A percentile compares a stretch with the other conserved stretches of the same genome.
Conservation (phyloP, 35 echinoderm and acorn worm genomes). For the Hemicentrotus pulcherrimus region DNA sequence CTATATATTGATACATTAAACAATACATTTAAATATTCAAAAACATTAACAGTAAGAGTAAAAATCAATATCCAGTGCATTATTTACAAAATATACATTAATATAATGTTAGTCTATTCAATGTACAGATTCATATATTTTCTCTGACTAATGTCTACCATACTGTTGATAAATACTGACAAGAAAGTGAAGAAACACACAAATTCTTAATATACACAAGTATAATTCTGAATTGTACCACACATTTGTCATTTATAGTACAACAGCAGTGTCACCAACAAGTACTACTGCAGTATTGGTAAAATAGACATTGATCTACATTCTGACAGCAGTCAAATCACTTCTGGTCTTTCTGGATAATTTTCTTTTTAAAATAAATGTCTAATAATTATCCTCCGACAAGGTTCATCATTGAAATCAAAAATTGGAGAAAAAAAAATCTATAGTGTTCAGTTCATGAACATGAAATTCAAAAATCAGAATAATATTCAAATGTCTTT, state of each 20-base stretch:
- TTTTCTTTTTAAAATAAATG: too few species aligned
- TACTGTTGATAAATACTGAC: background rate
- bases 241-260: background rate
- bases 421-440: too few species aligned
- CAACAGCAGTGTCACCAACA: background rate
- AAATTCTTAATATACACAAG: background rate
- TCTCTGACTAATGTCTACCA: background rate
- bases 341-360: too few species aligned
- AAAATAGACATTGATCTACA: background rate
- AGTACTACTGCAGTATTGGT: background rate
- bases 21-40: background rate
- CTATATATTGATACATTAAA: background rate
- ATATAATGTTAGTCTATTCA: background rate
- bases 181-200: background rate
- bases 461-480: too few species aligned
- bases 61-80: slow-evolving; percentile 2
- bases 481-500: too few species aligned
- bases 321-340: background rate
- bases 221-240: background rate
- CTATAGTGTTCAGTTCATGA: too few species aligned
- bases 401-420: too few species aligned
- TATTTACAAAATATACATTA: background rate
- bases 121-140: background rate
- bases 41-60: background rate
- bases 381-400: too few species aligned